Conservation (phyloP, 92 coral and sea anemone genomes). For the Epizoanthus rinbou region DNA sequence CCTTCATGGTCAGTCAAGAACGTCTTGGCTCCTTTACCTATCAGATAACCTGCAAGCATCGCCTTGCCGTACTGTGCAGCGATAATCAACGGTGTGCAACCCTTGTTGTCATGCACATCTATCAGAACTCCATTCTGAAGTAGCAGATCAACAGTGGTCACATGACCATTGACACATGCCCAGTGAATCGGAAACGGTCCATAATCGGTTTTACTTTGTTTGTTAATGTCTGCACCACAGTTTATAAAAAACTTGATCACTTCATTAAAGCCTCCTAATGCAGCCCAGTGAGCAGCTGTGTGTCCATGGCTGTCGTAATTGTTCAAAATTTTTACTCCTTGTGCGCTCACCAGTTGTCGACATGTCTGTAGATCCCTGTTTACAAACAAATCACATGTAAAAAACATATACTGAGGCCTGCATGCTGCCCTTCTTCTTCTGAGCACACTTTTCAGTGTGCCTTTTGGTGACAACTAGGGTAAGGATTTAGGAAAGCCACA, state of each 20-base stretch:
- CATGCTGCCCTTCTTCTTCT: too few species aligned
- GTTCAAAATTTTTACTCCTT: constrained; percentile 80
- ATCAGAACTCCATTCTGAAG: constrained; percentile 91
- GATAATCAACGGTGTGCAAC: constrained; percentile 93
- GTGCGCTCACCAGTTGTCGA: constrained; percentile 74
- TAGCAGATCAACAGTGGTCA: constrained; percentile 89
- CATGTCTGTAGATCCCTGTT: constrained; percentile 78
- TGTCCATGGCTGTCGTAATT: constrained; percentile 89
- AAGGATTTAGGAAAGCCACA: too few species aligned
- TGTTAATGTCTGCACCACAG: constrained; percentile 86
- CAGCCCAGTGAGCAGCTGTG: constrained; percentile 94
- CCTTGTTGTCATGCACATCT: constrained; percentile 86
- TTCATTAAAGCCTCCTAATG: constrained; percentile 88
- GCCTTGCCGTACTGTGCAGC: constrained; percentile 93
- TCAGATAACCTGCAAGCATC: constrained; percentile 88
- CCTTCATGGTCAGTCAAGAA: constrained; percentile 90
- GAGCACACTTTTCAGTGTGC: too few species aligned
- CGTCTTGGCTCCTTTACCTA: constrained; percentile 95
- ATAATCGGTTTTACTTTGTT: constrained; percentile 86
- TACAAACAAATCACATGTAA: not conserved
- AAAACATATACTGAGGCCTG: too few species aligned
- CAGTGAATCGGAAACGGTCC: constrained; percentile 97
- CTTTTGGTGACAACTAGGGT: too few species aligned
- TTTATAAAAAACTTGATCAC: constrained; percentile 80
- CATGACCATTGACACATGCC: constrained; percentile 97